Evolutionary conservation across 1,140 invertebrate genomes (phyloP).

Genomic region (Bombus terrestris): DNA sequence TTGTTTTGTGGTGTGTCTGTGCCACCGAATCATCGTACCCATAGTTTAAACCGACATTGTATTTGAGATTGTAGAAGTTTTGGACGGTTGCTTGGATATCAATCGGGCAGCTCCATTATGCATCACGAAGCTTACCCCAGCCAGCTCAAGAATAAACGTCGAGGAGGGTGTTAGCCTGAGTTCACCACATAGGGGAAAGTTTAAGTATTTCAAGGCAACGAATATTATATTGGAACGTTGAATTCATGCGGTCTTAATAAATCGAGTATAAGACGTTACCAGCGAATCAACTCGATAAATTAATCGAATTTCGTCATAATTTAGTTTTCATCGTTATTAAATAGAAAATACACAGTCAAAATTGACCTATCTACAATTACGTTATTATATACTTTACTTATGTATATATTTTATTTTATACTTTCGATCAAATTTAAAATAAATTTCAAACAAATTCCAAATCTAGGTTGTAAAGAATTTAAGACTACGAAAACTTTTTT

Average conservation of each 20-base stretch:
- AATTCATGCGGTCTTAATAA: conserved; percentile 35
- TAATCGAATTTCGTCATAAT: neutral
- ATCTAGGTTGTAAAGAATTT: no score
- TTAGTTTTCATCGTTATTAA: neutral
- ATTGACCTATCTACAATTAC: neutral
- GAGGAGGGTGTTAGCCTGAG: conserved; percentile 42
- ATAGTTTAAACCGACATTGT: conserved; percentile 38
- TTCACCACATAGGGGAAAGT: conserved; percentile 39
- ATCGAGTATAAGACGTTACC: neutral
- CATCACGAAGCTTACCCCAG: conserved; percentile 45
- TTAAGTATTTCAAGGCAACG: conserved; percentile 34
- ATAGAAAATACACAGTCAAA: neutral
- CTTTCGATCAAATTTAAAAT: neutral
- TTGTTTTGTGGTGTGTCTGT: neutral
- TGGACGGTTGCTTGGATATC: conserved; percentile 48
- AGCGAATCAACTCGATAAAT: neutral
- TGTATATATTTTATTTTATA: neutral
- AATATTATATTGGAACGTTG: conserved; percentile 31
- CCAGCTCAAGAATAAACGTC: conserved; percentile 45
- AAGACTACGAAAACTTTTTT: fast-evolving
- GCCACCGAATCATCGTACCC: neutral
- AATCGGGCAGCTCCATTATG: conserved; percentile 55
- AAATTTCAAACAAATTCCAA: no score
- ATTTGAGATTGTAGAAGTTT: conserved; percentile 45
- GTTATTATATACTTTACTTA: neutral